phyloP scores from a whole-genome alignment of 1,140 invertebrate genomes.

The Tetramorium simillimum region DNA sequence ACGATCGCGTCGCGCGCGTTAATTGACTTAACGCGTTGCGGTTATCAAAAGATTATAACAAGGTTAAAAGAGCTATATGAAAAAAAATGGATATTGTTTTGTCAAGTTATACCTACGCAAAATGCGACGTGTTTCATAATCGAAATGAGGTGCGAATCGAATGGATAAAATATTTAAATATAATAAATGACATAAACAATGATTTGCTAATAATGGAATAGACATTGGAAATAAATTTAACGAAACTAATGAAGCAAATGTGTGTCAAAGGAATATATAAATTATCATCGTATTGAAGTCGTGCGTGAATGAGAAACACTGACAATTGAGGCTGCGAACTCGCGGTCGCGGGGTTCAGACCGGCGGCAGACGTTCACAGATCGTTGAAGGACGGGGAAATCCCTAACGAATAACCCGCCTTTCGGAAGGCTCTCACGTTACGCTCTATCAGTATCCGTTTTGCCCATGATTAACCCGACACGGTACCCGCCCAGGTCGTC shows the following conservation, averaged over 20 bases:
- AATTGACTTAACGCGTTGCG: neutral
- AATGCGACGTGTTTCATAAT: neutral
- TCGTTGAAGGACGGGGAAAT: slow-evolving; percentile 77
- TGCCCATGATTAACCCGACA: slow-evolving; percentile 30
- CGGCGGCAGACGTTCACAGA: slow-evolving; percentile 66
- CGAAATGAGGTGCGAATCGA: neutral
- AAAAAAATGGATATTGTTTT: neutral
- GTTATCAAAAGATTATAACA: neutral
- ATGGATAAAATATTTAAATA: neutral
- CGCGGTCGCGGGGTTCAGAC: slow-evolving; percentile 52
- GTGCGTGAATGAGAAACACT: slow-evolving; percentile 60
- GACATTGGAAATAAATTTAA: neutral
- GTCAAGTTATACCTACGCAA: neutral
- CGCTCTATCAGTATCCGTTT: slow-evolving; percentile 19
- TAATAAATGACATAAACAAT: neutral
- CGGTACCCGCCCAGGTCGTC: neutral
- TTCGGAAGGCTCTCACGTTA: slow-evolving; percentile 33
- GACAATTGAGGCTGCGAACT: slow-evolving; percentile 36
- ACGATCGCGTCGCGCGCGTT: neutral
- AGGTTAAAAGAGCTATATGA: neutral
- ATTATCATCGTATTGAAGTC: neutral
- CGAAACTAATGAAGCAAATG: neutral
- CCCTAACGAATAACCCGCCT: slow-evolving; percentile 57
- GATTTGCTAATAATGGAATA: neutral
- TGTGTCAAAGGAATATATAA: too few species aligned